Evolutionary conservation across 2,113 vertebrate genomes (phyloP), one percentile per base, ranked within the genome.

Genomic region (Sula dactylatra): DNA sequence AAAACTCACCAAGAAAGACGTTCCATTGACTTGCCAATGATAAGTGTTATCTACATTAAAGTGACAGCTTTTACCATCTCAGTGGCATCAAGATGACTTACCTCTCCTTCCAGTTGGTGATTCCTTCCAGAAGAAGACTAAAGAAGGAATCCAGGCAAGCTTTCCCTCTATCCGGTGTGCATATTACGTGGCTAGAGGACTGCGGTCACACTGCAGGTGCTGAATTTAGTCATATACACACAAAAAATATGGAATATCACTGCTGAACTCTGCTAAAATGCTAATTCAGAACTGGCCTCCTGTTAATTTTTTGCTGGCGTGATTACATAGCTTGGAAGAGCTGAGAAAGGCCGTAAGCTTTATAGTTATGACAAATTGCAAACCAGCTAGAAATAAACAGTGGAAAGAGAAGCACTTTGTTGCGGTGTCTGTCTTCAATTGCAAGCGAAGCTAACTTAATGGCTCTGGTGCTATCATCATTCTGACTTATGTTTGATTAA

Each of bases 401-500:
- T 50, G 52, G 74, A 58, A 67, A 65, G 64, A 45, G 80, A 56
- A 49, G 15, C 8, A 31, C 17, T 74, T 66, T 36, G 21, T 49
- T 83, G 67, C 2, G 1, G 15, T 4, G 19, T 47, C 54, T 78
- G 56, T 52, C 71, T 87, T 56, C n/a, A 76, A 0, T 13, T 56
- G 49, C 44, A 50, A n/a, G 25, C 4, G 1, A 59, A 72, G 73
- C n/a, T 89, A 29, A 19, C 44, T 72, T 2, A 4, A 13, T 47
- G 36, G n/a, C 55, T 87, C 59, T 55, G 81, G 49, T 73, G 92
- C 36, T 86, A 0, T 78, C 1, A 0, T 59, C 1, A 0, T 71
- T 74, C 71, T 80, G 93, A 69, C 27, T 87, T 90, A n/a, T 19
- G 47, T 84, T 74, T 93, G 90, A 88, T 94, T 82, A 93, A 66